Conservation (phyloP, 2,888 invertebrate species). For the Heliconius erato region DNA sequence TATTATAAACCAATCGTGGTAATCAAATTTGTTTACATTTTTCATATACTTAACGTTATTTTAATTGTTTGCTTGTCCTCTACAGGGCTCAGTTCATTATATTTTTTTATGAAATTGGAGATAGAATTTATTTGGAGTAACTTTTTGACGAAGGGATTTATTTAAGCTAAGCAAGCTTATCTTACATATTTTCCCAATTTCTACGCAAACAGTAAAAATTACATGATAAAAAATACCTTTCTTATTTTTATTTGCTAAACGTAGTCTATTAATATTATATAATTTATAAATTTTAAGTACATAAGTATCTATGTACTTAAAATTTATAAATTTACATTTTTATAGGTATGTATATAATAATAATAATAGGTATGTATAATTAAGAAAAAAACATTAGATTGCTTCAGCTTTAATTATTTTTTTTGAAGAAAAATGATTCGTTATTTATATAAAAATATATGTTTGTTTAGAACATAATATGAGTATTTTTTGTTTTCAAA, state of each 20-base stretch:
- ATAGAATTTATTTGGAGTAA: background rate
- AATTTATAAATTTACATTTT: no score
- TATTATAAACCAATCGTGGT: background rate
- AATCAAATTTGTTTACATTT: background rate
- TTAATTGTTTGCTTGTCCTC: background rate
- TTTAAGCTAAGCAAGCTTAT: background rate
- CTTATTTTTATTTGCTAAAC: background rate
- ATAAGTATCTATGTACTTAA: no score
- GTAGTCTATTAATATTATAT: background rate
- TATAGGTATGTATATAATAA: no score
- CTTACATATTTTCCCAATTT: background rate
- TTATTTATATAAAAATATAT: background rate
- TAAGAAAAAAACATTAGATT: no score
- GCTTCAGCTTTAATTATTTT: background rate
- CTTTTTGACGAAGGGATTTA: background rate
- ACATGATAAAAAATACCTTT: background rate
- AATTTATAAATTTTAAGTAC: no score
- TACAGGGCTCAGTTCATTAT: background rate
- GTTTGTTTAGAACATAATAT: background rate
- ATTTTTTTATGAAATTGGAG: background rate
- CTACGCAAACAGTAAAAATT: background rate
- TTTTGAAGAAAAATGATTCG: background rate
- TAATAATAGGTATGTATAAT: no score
- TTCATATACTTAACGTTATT: background rate
- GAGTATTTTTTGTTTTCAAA: no score